phyloP scores from a whole-genome alignment of 2,797 vertebrate species.

The Cyclura pinguis region DNA sequence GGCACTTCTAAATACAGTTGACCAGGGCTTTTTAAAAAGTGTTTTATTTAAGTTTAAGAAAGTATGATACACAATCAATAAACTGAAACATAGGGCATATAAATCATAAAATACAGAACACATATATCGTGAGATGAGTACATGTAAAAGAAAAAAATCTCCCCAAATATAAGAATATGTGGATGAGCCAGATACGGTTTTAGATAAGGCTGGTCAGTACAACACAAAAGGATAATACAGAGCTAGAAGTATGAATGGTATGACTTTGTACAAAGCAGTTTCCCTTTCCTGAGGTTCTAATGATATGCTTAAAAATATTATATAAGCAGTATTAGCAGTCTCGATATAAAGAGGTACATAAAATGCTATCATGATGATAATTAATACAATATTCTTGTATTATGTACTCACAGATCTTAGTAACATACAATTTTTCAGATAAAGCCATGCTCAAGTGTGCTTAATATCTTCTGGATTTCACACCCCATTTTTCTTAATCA shows the following conservation, averaged over 20 bases:
- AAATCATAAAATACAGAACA: too few species aligned
- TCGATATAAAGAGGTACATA: background rate
- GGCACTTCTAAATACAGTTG: background rate
- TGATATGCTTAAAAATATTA: background rate
- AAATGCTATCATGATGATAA: background rate
- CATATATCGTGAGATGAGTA: too few species aligned
- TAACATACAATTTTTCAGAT: background rate
- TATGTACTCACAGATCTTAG: background rate
- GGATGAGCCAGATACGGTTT: too few species aligned
- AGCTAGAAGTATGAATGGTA: background rate
- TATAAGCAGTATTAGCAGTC: background rate
- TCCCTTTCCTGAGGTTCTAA: background rate
- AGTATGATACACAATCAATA: too few species aligned
- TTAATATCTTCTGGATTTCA: background rate
- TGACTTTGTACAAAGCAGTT: background rate
- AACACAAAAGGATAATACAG: background rate
- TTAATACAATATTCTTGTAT: background rate
- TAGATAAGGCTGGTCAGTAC: background rate
- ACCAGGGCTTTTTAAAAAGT: background rate
- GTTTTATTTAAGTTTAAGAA: too few species aligned
- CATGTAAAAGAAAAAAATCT: too few species aligned
- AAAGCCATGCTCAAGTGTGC: background rate
- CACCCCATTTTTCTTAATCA: slow-evolving; percentile 33
- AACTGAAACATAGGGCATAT: too few species aligned
- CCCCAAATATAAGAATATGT: too few species aligned